Conservation (phyloP, 2,888 invertebrate genomes). For the Trilocha varians region DNA sequence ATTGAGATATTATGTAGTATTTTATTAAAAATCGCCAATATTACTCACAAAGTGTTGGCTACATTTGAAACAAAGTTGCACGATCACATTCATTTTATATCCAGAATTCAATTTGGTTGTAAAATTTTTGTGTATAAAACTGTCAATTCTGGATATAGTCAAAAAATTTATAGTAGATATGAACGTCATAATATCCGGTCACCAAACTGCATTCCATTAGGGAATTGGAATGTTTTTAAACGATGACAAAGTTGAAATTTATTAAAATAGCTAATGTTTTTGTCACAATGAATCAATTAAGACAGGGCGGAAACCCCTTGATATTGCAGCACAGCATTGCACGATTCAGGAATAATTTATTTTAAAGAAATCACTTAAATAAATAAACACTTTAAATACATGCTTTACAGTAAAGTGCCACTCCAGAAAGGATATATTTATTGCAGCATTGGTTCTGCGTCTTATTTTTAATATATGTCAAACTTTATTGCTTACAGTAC, state of each 20-base stretch:
- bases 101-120: neutral
- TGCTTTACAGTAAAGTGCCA: too few species aligned
- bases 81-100: neutral
- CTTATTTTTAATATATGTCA: neutral
- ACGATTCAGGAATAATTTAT: too few species aligned
- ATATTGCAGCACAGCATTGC: too few species aligned
- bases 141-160: neutral
- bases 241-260: neutral
- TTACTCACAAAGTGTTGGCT: too few species aligned
- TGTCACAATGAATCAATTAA: neutral
- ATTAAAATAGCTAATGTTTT: neutral
- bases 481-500: conserved; percentile 35
- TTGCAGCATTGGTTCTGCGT: too few species aligned
- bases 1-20: too few species aligned
- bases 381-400: too few species aligned
- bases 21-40: too few species aligned
- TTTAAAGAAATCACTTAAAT: too few species aligned
- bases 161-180: neutral
- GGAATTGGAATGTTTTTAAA: neutral
- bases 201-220: neutral
- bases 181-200: neutral
- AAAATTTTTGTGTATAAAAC: neutral
- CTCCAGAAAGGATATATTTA: too few species aligned
- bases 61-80: neutral
- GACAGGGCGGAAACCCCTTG: too few species aligned